A percentile compares a stretch with the other conserved stretches of the same genome.
phyloP scores from a whole-genome alignment of 2,888 invertebrate genomes.

The Caenorhabditis sp. region DNA sequence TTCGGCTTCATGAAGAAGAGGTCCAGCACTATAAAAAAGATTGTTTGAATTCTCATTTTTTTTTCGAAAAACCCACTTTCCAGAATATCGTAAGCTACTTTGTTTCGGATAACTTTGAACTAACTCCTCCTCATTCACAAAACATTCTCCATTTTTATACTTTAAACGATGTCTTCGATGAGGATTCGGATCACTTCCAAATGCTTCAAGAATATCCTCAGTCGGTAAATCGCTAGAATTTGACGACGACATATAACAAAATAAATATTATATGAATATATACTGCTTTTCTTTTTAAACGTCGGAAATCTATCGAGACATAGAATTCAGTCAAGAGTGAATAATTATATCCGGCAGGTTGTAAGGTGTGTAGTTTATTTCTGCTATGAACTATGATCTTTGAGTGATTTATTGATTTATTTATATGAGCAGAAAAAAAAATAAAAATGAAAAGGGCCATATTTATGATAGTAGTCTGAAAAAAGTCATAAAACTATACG shows the following conservation, averaged over 20 bases:
- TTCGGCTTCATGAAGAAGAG: slow-evolving; percentile 33
- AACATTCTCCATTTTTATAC: slow-evolving; percentile 41
- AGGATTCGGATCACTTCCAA: slow-evolving; percentile 49
- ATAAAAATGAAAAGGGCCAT: too few relatives aligned
- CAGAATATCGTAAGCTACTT: slow-evolving; percentile 21
- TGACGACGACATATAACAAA: slow-evolving; percentile 5
- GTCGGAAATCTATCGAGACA: slow-evolving; percentile 23
- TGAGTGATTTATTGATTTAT: background rate
- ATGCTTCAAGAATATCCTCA: slow-evolving; percentile 44
- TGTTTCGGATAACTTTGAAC: slow-evolving; percentile 35
- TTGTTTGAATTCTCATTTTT: background rate
- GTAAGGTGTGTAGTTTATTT: background rate
- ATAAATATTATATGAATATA: slow-evolving; percentile 3
- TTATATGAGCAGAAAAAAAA: too few relatives aligned
- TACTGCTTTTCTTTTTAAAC: slow-evolving; percentile 24
- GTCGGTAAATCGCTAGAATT: slow-evolving; percentile 33
- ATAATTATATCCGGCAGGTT: slow-evolving; percentile 32
- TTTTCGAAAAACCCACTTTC: slow-evolving; percentile 22
- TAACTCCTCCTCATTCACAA: slow-evolving; percentile 34
- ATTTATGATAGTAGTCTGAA: too few relatives aligned
- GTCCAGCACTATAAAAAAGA: slow-evolving; percentile 26
- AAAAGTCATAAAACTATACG: too few relatives aligned
- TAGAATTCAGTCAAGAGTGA: slow-evolving; percentile 34
- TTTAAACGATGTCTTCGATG: slow-evolving; percentile 28
- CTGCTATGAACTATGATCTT: background rate